Conservation (phyloP, 2,113 vertebrate species). For the Rhadina sibilatrix region DNA sequence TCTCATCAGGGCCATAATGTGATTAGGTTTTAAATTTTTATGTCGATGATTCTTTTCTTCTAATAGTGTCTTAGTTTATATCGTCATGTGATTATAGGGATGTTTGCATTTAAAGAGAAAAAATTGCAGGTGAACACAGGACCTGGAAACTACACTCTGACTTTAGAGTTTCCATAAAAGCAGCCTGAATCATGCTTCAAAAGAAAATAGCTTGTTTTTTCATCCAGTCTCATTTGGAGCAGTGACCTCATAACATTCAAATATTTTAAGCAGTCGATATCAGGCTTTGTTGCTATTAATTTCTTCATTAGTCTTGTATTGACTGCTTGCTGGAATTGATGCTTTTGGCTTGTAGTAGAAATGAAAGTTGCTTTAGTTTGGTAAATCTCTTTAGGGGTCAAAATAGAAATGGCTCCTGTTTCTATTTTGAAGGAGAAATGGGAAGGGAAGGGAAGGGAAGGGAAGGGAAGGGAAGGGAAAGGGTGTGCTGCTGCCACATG, state of each 20-base stretch:
- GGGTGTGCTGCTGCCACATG: neutral
- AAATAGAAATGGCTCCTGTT: neutral
- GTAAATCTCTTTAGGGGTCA: neutral
- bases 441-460: neutral
- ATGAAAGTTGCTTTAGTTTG: neutral
- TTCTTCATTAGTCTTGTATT: neutral
- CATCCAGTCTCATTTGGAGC: neutral
- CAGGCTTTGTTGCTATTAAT: neutral
- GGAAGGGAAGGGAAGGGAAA: neutral
- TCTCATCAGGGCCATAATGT: neutral
- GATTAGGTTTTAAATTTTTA: neutral
- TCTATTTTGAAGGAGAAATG: neutral
- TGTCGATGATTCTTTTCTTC: neutral
- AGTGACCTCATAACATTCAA: neutral
- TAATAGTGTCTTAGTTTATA: neutral
- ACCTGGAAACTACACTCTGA: neutral
- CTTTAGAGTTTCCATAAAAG: neutral
- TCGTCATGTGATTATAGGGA: neutral
- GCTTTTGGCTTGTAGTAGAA: neutral
- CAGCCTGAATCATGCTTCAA: neutral
- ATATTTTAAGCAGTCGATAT: neutral
- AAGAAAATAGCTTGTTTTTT: neutral
- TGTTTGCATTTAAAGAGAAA: neutral
- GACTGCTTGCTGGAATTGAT: neutral
- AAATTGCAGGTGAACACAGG: neutral